Evolutionary conservation across 2,888 invertebrate genomes (phyloP), one percentile per base, ranked within the genome.

Genomic region (Sabellastarte sp.): DNA sequence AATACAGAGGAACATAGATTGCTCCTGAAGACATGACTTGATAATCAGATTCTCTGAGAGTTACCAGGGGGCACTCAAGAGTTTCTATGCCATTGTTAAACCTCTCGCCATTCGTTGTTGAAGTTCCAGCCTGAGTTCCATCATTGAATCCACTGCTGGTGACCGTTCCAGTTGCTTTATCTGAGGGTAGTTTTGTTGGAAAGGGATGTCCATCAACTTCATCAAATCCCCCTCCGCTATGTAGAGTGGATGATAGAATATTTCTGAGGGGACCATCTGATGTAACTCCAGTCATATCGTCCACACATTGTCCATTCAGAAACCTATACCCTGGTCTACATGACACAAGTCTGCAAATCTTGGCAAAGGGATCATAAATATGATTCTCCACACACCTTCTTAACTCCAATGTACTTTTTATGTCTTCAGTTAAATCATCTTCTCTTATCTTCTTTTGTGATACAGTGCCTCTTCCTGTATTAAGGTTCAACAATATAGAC

Each of bases 401-500:
- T 26, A 53, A 26, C 5, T 53, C 28, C 10, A 53, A 10, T 20
- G 20, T 20, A 20, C 20, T 41, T 20, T 41, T 5, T 10, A 26
- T 26, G 5, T 5, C 5, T 26, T n/a, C 53, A 15, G 26, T 10
- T 26, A 20, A 5, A 10, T 53, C 53, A 10, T 26, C 53, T 15
- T 26, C 20, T 1, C 50, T 59, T 30, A 55, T 26, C 31, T 29
- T 55, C 28, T 32, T 59, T 29, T 32, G 26, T 3, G 59, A 32
- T 3, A 65, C 65, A 28, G 61, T 61, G 2, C 58, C 65, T 5
- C 62, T 61, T 28, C 59, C 65, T 2, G 59, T 58, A 20, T 59
- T 32, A n/a, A 31, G 29, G 50, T 59, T 53, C 30, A 62, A 59
- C 59, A 59, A 20, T 10, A 41, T 20, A 41, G 41, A 41, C 10